Evolutionary conservation across 1,140 invertebrate genomes (phyloP).

Genomic region (Aphis gossypii): DNA sequence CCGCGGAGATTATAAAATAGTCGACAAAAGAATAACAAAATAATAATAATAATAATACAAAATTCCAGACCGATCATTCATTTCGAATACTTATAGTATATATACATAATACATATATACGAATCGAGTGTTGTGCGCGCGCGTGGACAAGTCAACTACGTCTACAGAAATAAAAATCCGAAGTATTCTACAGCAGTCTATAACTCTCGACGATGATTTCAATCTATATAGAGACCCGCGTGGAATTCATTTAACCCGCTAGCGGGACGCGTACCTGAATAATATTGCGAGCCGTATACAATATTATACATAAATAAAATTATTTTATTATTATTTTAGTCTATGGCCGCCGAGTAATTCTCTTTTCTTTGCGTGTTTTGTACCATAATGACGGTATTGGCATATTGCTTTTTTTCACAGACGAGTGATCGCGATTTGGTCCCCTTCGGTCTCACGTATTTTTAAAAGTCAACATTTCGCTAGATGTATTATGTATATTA

Average conservation of each 20-base stretch:
- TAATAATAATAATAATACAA: conserved; percentile 41
- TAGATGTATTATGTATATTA: neutral
- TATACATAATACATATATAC: neutral
- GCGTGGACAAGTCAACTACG: neutral
- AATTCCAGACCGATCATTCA: conserved; percentile 56
- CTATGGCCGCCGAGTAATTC: neutral
- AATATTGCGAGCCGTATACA: neutral
- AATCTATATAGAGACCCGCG: neutral
- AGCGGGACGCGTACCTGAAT: neutral
- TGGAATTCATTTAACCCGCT: conserved; percentile 14
- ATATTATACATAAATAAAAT: neutral
- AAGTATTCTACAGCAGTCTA: neutral
- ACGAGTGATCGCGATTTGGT: neutral
- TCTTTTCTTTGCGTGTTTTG: neutral
- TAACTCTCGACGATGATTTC: conserved; percentile 22
- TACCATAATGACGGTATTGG: neutral
- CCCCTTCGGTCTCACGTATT: neutral
- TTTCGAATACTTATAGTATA: neutral
- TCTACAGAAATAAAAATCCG: neutral
- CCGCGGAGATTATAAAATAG: conserved; percentile 5
- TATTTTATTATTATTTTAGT: neutral
- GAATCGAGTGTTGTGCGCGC: neutral
- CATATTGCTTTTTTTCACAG: neutral
- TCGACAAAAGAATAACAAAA: conserved; percentile 32
- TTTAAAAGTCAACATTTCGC: neutral